These are phyloP conservation scores for Siderastrea radians DNA, from an alignment of 92 coral and sea anemone genomes.

Conservation along the genomic window DNA sequence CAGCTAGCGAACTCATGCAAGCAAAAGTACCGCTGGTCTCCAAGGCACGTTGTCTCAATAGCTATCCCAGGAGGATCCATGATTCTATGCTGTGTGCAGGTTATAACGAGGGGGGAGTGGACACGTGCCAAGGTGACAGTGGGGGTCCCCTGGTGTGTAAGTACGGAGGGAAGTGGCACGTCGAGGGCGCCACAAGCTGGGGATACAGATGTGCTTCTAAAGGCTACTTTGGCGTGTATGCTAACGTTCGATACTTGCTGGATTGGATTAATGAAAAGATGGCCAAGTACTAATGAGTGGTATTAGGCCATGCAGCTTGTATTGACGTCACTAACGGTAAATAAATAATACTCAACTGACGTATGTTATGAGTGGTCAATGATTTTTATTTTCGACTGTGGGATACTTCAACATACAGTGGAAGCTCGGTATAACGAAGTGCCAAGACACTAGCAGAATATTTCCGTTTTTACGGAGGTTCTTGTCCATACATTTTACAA, in stretches of 20 bases:
- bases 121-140: slow-evolving; percentile 77
- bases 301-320: background rate
- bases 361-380: background rate
- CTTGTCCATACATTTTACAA: no score
- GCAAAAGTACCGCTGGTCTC: slow-evolving; percentile 61
- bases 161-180: slow-evolving; percentile 64
- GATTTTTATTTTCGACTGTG: background rate
- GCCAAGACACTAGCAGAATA: no score
- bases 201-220: slow-evolving; percentile 59
- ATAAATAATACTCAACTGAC: background rate
- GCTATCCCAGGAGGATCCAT: slow-evolving; percentile 37
- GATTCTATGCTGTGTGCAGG: slow-evolving; percentile 81
- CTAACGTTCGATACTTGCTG: slow-evolving; percentile 38
- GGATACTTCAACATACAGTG: no score
- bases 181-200: slow-evolving; percentile 75
- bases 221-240: slow-evolving; percentile 77
- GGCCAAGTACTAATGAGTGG: background rate
- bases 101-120: slow-evolving; percentile 65
- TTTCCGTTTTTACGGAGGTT: background rate
- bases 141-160: slow-evolving; percentile 80
- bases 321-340: background rate
- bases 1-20: slow-evolving; percentile 57
- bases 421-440: no score
- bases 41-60: slow-evolving; percentile 34
- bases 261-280: slow-evolving; percentile 45